Conservation (phyloP, 2,113 vertebrate species). For the Eonycteris spelaea region DNA sequence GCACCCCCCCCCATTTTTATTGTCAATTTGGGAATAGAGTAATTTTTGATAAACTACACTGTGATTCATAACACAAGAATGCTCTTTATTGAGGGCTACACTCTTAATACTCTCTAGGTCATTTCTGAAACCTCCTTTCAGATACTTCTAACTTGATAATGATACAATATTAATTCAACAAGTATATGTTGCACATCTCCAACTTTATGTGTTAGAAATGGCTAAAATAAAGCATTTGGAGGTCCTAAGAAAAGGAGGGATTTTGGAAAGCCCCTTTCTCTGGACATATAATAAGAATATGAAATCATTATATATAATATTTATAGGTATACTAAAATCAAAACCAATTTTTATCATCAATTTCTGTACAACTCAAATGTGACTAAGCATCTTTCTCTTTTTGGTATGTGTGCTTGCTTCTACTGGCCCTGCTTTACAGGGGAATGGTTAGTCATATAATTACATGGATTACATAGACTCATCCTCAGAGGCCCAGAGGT, state of each 20-base stretch:
- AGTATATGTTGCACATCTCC: background rate
- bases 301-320: background rate
- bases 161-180: background rate
- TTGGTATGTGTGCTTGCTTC: background rate
- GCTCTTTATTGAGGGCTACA: background rate
- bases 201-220: background rate
- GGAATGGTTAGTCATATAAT: background rate
- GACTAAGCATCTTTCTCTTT: background rate
- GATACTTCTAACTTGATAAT: background rate
- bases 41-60: background rate
- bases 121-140: background rate
- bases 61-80: background rate
- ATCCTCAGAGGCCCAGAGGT: background rate
- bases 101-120: background rate
- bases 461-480: accelerated
- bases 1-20: accelerated
- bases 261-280: background rate
- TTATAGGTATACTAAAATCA: background rate
- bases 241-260: background rate
- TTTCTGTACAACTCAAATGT: background rate
- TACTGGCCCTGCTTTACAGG: background rate
- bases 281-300: background rate
- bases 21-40: background rate
- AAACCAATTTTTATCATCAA: background rate
- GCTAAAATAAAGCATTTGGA: background rate